Evolutionary conservation across 2,888 invertebrate species (phyloP), one percentile per base, ranked within the genome.

Genomic region (Operophtera brumata): DNA sequence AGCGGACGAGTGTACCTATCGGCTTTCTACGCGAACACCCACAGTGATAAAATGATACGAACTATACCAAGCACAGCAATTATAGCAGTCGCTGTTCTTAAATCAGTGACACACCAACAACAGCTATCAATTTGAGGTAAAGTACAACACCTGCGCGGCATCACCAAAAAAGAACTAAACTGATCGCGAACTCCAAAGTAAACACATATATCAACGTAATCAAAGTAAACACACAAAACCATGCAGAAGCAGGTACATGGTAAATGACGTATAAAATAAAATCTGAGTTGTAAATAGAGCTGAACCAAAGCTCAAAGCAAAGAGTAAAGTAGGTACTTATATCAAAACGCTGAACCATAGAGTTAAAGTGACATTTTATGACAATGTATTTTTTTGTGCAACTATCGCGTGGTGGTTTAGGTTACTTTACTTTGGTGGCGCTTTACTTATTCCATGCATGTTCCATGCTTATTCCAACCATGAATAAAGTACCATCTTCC

Each of bases 31-130:
- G 20, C 20, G 20, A 20, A 20, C 4, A 4, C 20, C 2, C 4
- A 20, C 2, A 20, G 4, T 30, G 0, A 30, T 39, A 10, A 14
- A 42, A n/a, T n/a, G 28, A 44, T 41, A 61, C 82, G 75, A 59
- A 82, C 84, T 59, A 84, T 76, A 56, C 73, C 80, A n/a, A 83
- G 54, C 1, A 82, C 76, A 25, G 80, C 78, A 47, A 84, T 85
- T n/a, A 86, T 80, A 7, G 76, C 75, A 0, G 75, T 66, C 1
- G 78, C 85, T 1, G 76, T 67, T 65, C 74, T 82, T 6, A 84
- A 67, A 54, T 83, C 80, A 0, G 63, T 71, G 6, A 86, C 69
- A 66, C 82, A 84, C 0, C 67, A 64, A 48, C 77, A 84, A 42
- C 78, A 83, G 47, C 35, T 62, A 0, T 61, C 32, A 1, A 79